These are phyloP conservation scores for Zalophus californianus DNA, from an alignment of 2,797 vertebrate species.

Conservation along the genomic window DNA sequence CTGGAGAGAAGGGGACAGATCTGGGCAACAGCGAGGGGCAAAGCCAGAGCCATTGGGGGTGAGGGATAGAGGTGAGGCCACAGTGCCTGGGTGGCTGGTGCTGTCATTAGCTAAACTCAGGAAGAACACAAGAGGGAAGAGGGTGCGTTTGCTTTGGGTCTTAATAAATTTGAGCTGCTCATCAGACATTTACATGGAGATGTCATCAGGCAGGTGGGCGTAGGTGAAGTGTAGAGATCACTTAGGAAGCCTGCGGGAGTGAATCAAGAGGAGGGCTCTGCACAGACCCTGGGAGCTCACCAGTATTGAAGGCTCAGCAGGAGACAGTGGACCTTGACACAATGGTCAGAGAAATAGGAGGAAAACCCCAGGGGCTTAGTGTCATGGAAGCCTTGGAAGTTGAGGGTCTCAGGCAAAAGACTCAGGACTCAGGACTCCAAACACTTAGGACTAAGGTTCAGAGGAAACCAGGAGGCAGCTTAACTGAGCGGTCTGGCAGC, in stretches of 20 bases:
- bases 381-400: background rate
- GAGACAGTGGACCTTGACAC: background rate
- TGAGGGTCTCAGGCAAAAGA: background rate
- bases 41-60: background rate
- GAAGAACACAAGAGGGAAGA: too few relatives aligned
- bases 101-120: background rate
- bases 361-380: background rate
- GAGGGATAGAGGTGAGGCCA: background rate
- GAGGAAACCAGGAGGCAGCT: background rate
- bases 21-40: background rate
- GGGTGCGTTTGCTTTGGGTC: background rate
- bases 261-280: background rate
- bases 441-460: background rate
- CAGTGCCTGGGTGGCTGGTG: background rate
- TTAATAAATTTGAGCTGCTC: background rate
- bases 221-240: background rate
- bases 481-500: rapidly evolving
- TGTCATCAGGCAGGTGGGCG: background rate
- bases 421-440: background rate
- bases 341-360: background rate
- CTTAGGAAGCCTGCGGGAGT: background rate
- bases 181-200: background rate
- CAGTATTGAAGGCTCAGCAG: background rate
- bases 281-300: background rate
- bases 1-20: background rate